Evolutionary conservation across 2,888 invertebrate species (phyloP), one percentile per base, ranked within the genome.

Genomic region (Temnothorax unifasciatus): DNA sequence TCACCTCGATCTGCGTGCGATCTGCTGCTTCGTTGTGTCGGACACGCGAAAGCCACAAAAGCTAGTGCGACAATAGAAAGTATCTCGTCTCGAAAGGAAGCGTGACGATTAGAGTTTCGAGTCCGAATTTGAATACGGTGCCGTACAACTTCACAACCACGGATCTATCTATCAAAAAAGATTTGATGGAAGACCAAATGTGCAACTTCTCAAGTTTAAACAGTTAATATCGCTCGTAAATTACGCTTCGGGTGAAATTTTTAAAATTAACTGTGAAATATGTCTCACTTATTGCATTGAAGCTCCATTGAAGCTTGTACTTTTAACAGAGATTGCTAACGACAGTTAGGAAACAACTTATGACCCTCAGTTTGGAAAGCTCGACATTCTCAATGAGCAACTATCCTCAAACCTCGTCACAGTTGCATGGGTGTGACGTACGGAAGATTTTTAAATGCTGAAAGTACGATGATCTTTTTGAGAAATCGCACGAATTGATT

Each of bases 61-160:
- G 77, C 84, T 57, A 54, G 47, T 86, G 85, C 82, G 47, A 50
- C 44, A 63, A 73, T 63, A 81, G 8, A 77, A 61, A 50, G 41
- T 34, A 52, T 59, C 57, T 85, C 18, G 44, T 82, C 81, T 15
- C 15, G 29, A 64, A 41, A 50, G 82, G 86, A 91, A 91, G 91
- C 88, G 85, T 88, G 82, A 87, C 75, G 84, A 68, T 75, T 79
- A 38, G 41, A 47, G 64, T 82, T 61, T 59, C 47, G 47, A 34
- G 18, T 81, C n/a, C n/a, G n/a, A n/a, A n/a, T n/a, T n/a, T 68
- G 15, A 38, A 57, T 54, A 52, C 29, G 44, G 77, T 68, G 68
- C 52, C 41, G 34, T 25, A 38, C 21, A 68, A 57, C 1, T 44
- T 68, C 54, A 50, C 41, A 47, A 57, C 38, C 69, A 44, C 13